Evolutionary conservation across 1,140 invertebrate genomes (phyloP), one percentile per base, ranked within the genome.

Genomic region (Trichoplusia ni): DNA sequence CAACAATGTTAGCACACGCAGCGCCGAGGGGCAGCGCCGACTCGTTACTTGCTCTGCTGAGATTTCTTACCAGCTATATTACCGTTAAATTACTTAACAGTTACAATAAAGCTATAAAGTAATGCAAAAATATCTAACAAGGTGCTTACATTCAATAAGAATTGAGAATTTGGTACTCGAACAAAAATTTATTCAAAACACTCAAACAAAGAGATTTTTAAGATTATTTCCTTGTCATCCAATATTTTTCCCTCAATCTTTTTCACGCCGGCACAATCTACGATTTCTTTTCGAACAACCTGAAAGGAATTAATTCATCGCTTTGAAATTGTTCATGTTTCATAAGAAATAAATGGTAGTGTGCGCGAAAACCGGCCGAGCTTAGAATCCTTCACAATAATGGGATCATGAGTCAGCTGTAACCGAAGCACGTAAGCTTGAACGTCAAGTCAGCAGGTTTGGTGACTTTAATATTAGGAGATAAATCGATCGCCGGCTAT

Each of bases 21-120:
- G 58, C 25, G 16, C 35, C 21, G 11, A 19, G 51, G 19, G 25
- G 42, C 35, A 13, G 18, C 16, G 46, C 38, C 35, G 29, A 35
- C 33, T 67, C 67, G 64, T 66, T 68, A 69, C 64, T 14, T n/a
- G 40, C 51, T 65, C 69, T 58, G 61, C 31, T 11, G 65, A 68
- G 61, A 64, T 23, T 69, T 31, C 16, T 42, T 58, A 47, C 47
- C 46, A 59, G 59, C 59, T 14, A 56, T 42, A 70, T 67, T 67
- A 64, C 60, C 61, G 40, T 58, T 64, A 56, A 76, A 70, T 60
- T 76, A 61, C 60, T 70, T 69, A 64, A 60, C 65, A 71, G 67
- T 75, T 75, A 63, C n/a, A 51, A 54, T 51, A 42, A 27, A 35
- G 44, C 38, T 51, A 46, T 62, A 44, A 59, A 31, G 51, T 35